Conservation (phyloP, 2,888 invertebrate genomes). For the Oegoconia quadripuncta region DNA sequence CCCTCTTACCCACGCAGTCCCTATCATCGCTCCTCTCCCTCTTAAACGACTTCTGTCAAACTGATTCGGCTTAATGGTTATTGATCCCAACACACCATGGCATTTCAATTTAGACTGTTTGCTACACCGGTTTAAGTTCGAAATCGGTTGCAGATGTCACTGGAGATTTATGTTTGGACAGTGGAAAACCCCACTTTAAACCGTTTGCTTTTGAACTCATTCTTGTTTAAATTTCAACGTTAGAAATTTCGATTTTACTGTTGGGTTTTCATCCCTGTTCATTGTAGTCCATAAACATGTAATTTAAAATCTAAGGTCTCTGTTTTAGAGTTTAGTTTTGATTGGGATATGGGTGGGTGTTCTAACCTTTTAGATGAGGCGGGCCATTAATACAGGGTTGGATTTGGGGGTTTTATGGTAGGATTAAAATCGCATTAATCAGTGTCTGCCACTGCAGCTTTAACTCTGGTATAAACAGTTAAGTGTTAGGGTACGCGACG, state of each 20-base stretch:
- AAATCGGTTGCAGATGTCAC: constrained; percentile 24
- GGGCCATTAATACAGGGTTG: constrained; percentile 74
- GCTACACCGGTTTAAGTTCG: constrained; percentile 23
- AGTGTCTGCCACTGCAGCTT: constrained; percentile 78
- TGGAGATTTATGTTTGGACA: constrained; percentile 32
- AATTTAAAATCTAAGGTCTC: neutral
- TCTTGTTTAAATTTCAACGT: constrained; percentile 61
- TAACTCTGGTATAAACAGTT: constrained; percentile 78
- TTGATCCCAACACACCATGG: constrained; percentile 51
- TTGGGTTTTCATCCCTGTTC: constrained; percentile 15
- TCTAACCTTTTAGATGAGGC: constrained; percentile 72
- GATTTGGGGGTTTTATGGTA: constrained; percentile 81
- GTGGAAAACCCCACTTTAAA: constrained; percentile 56
- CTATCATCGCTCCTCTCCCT: constrained; percentile 41
- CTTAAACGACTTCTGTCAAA: constrained; percentile 63
- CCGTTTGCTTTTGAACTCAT: constrained; percentile 65
- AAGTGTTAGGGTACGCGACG: constrained; percentile 73
- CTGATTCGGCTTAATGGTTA: constrained; percentile 69
- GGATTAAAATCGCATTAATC: constrained; percentile 86
- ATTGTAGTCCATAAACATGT: neutral
- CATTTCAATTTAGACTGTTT: constrained; percentile 41
- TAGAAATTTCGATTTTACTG: constrained; percentile 49
- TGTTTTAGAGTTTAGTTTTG: constrained; percentile 38
- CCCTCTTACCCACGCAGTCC: constrained; percentile 35
- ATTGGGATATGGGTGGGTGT: constrained; percentile 32